Conservation (phyloP, 35 echinoderm and acorn worm genomes). For the Ophioderma brevispina region DNA sequence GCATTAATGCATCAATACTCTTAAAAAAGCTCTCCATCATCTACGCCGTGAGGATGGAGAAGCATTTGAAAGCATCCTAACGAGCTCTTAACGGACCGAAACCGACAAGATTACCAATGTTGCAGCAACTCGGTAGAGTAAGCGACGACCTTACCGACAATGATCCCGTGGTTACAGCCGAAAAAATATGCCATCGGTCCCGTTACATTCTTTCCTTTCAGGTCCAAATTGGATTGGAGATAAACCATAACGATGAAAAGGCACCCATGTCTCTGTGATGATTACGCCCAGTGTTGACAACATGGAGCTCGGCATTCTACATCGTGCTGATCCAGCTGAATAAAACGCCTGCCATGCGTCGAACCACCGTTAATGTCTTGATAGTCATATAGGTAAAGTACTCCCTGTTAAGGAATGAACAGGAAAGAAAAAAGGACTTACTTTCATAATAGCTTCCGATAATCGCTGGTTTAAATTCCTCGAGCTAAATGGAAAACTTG, state of each 20-base stretch:
- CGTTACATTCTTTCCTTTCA: slow-evolving; percentile 54
- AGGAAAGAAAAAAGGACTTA: too few relatives aligned
- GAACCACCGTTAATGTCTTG: slow-evolving; percentile 80
- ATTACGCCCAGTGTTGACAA: slow-evolving; percentile 68
- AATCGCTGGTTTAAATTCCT: too few relatives aligned
- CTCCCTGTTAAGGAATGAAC: slow-evolving; percentile 45
- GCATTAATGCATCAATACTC: too few relatives aligned
- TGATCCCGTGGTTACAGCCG: slow-evolving; percentile 63
- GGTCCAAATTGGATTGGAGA: slow-evolving; percentile 75
- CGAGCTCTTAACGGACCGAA: too few relatives aligned
- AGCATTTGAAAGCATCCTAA: too few relatives aligned
- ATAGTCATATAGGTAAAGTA: slow-evolving; percentile 76
- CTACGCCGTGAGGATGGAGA: too few relatives aligned
- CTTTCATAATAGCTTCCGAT: too few relatives aligned
- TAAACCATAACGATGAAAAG: slow-evolving; percentile 84
- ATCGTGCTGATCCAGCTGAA: slow-evolving; percentile 86
- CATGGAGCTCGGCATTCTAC: slow-evolving; percentile 58
- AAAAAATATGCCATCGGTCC: slow-evolving; percentile 90
- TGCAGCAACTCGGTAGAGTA: too few relatives aligned
- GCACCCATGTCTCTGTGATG: slow-evolving; percentile 67
- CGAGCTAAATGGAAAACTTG: too few relatives aligned
- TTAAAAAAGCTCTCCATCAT: too few relatives aligned
- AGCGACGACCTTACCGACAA: too few relatives aligned
- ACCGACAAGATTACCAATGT: too few relatives aligned
- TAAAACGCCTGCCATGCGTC: slow-evolving; percentile 74